Percentiles rank a stretch among this genome's conserved stretches.
Conservation (phyloP, 2,113 vertebrate genomes). For the Stegastes partitus region DNA sequence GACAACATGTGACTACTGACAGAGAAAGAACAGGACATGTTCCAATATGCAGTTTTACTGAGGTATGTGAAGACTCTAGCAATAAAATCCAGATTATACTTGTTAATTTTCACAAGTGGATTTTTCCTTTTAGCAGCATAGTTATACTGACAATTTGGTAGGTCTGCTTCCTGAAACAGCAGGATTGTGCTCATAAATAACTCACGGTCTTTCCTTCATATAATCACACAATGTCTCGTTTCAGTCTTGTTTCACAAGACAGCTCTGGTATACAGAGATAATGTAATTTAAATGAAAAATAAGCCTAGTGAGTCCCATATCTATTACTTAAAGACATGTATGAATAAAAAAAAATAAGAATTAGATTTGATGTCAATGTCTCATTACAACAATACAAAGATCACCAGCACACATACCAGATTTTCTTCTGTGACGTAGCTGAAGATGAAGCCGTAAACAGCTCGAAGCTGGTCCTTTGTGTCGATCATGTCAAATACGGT, state of each 20-base stretch:
- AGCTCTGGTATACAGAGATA: too few relatives aligned
- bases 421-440: constrained; percentile 89
- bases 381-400: constrained; percentile 1
- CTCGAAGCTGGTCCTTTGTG: constrained; percentile 88
- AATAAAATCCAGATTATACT: neutral
- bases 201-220: too few relatives aligned
- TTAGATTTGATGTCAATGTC: neutral
- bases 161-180: neutral
- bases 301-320: neutral
- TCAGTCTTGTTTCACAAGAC: too few relatives aligned
- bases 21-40: neutral
- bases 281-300: neutral
- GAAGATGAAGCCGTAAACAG: constrained; percentile 95
- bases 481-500: constrained; percentile 94
- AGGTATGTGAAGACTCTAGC: neutral
- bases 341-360: neutral
- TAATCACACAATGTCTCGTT: too few relatives aligned
- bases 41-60: neutral
- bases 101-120: neutral
- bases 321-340: too few relatives aligned
- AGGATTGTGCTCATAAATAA: neutral
- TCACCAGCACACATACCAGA: constrained; percentile 84
- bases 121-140: neutral
- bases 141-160: neutral
- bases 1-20: neutral